Evolutionary conservation across 2,113 vertebrate species (phyloP).

Genomic region (Lepus americanus): DNA sequence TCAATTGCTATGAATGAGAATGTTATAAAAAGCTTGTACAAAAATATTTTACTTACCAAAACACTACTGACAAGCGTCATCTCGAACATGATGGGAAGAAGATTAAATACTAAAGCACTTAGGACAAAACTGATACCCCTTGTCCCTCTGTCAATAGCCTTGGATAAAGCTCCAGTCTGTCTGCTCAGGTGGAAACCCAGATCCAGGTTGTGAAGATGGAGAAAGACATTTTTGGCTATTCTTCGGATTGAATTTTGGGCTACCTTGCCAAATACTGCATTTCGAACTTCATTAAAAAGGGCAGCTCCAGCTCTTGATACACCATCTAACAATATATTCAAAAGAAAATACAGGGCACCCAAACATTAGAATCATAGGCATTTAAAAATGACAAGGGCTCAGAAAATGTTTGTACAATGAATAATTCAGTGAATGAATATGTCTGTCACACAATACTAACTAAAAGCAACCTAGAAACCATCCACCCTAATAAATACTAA

Average conservation of each 20-base stretch:
- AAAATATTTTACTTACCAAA: constrained; percentile 90
- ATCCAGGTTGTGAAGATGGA: constrained; percentile 98
- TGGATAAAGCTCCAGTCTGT: constrained; percentile 97
- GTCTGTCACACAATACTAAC: constrained; percentile 40
- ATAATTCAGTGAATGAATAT: constrained; percentile 19
- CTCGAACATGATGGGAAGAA: constrained; percentile 98
- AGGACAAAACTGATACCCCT: constrained; percentile 98
- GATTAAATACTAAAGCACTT: constrained; percentile 97
- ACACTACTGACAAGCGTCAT: constrained; percentile 95
- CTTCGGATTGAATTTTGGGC: constrained; percentile 98
- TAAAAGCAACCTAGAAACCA: constrained; percentile 61
- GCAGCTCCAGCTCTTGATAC: constrained; percentile 93
- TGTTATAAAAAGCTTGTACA: constrained; percentile 55
- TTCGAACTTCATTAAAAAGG: constrained; percentile 97
- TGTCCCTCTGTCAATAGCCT: constrained; percentile 98
- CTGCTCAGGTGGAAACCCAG: constrained; percentile 97
- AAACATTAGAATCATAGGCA: constrained; percentile 50
- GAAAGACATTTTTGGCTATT: constrained; percentile 97
- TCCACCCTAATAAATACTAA: constrained; percentile 46
- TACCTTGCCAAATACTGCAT: constrained; percentile 98
- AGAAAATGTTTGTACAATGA: constrained; percentile 51
- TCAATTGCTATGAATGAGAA: constrained; percentile 57
- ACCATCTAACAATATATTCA: constrained; percentile 91
- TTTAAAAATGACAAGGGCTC: constrained; percentile 36
- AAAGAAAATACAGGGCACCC: constrained; percentile 36